Conservation (phyloP, 2,113 vertebrate species). For the Anser brachyrhynchus region DNA sequence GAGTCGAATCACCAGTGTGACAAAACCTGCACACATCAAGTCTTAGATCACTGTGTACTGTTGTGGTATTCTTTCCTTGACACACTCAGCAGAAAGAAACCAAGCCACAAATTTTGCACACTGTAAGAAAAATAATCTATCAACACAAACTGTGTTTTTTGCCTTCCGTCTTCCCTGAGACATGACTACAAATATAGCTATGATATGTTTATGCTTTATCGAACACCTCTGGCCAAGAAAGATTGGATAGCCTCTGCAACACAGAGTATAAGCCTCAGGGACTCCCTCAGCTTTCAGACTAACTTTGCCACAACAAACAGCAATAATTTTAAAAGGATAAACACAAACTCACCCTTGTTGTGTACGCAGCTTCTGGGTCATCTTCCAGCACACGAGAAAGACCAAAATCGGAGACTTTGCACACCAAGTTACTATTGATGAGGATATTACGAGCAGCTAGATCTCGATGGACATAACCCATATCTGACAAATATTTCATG, state of each 20-base stretch:
- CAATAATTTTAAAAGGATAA: neutral
- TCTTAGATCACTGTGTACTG: neutral
- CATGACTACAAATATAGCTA: neutral
- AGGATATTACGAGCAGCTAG: constrained; percentile 91
- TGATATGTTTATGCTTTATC: neutral
- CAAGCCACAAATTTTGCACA: neutral
- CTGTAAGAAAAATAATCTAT: neutral
- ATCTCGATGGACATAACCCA: constrained; percentile 90
- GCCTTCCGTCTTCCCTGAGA: neutral
- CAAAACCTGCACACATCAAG: neutral
- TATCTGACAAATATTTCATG: constrained; percentile 91
- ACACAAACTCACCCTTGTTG: constrained; percentile 79
- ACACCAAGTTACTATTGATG: constrained; percentile 93
- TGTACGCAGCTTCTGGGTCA: constrained; percentile 85
- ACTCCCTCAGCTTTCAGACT: neutral
- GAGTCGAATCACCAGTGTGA: neutral
- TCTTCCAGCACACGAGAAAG: constrained; percentile 94
- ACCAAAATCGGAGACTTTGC: constrained; percentile 97
- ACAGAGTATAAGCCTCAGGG: neutral
- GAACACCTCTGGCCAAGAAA: neutral
- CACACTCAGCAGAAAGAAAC: neutral
- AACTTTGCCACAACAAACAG: neutral
- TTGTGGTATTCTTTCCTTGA: neutral
- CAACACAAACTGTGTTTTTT: neutral
- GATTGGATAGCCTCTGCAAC: neutral